Percentiles rank a stretch among this genome's conserved stretches.
Evolutionary conservation across 2,113 vertebrate species (phyloP).

Genomic region (Serilophus lunatus): DNA sequence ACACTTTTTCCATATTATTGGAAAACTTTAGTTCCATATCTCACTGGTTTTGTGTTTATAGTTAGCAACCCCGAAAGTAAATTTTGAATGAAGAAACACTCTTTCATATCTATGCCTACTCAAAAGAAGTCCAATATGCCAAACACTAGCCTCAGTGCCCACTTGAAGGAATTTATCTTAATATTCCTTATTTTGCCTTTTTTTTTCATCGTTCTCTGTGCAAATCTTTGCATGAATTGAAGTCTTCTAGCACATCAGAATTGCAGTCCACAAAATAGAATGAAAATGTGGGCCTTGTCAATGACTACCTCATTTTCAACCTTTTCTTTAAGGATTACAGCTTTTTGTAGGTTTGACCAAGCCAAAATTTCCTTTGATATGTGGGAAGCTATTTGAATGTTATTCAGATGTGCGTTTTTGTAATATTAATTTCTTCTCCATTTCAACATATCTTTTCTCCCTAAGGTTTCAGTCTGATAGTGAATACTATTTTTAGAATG

Average conservation of each 20-base stretch:
- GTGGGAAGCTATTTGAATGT: background rate
- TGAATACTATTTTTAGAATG: background rate
- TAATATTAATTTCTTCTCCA: background rate
- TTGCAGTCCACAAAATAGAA: background rate
- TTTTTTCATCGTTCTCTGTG: background rate
- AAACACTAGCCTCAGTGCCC: background rate
- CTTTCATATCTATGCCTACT: background rate
- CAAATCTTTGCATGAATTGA: background rate
- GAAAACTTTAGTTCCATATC: background rate
- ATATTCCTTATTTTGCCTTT: background rate
- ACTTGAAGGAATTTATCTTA: background rate
- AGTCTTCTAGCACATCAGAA: background rate
- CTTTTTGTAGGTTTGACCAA: background rate
- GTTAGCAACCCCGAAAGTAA: background rate
- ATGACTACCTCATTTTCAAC: background rate
- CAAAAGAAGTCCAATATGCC: background rate
- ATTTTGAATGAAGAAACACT: background rate
- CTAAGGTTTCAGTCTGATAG: background rate
- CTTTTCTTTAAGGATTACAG: background rate
- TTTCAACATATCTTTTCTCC: background rate
- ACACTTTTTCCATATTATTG: background rate
- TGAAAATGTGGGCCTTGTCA: background rate
- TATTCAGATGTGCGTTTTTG: background rate
- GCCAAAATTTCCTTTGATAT: background rate
- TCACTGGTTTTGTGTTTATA: background rate